phyloP scores from a whole-genome alignment of 1,140 invertebrate genomes.

The Chionoecetes opilio region DNA sequence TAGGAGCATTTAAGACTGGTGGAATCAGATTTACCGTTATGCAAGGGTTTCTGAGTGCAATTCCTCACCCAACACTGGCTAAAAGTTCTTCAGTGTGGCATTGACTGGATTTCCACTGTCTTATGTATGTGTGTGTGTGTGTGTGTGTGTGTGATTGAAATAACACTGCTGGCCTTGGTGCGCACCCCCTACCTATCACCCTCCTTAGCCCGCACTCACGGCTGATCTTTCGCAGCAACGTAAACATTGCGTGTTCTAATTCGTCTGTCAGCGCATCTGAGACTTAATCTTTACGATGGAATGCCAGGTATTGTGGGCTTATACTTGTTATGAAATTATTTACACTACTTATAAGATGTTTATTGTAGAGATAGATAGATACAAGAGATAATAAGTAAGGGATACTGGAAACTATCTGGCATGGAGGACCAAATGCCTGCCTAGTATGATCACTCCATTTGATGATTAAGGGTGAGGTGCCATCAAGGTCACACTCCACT shows the following conservation, averaged over 20 bases:
- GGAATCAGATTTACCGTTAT: not conserved
- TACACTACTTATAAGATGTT: constrained; percentile 34
- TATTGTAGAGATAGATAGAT: constrained; percentile 39
- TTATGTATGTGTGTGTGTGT: not conserved
- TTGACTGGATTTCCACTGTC: not conserved
- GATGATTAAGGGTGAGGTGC: constrained; percentile 61
- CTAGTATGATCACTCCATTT: constrained; percentile 25
- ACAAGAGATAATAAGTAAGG: constrained; percentile 59
- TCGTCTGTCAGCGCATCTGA: constrained; percentile 29
- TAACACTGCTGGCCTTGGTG: constrained; percentile 56
- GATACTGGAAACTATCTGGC: not conserved
- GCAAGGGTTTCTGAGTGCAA: constrained; percentile 39
- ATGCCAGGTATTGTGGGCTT: constrained; percentile 41
- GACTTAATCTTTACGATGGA: not conserved
- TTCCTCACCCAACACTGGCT: constrained; percentile 36
- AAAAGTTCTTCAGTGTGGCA: not conserved
- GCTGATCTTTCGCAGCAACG: not conserved
- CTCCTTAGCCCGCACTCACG: not conserved
- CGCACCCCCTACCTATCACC: constrained; percentile 31
- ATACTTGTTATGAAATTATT: constrained; percentile 61
- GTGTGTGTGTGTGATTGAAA: constrained; percentile 31
- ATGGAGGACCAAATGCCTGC: constrained; percentile 55
- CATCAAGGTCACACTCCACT: constrained; percentile 72
- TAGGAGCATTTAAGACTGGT: not conserved
- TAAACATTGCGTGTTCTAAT: constrained; percentile 24